Evolutionary conservation across 2,888 invertebrate species (phyloP).

Genomic region (Idaea dimidiata): DNA sequence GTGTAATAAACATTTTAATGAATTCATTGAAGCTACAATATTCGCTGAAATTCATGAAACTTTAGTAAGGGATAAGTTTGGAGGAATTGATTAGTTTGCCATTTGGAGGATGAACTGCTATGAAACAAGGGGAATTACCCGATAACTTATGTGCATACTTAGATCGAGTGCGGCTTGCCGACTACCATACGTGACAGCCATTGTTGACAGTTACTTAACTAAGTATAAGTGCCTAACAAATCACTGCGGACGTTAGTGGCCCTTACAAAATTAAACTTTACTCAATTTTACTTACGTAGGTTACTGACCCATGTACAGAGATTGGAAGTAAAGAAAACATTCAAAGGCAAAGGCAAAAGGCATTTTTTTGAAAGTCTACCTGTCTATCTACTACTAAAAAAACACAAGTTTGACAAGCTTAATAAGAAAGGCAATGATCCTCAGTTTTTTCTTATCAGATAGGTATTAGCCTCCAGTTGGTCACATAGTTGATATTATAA

Average conservation of each 20-base stretch:
- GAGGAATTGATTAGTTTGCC: slow-evolving; percentile 5
- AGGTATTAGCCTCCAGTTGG: no score
- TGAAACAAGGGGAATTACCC: slow-evolving; percentile 4
- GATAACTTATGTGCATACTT: slow-evolving; percentile 6
- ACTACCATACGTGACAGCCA: not conserved
- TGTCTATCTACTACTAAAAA: no score
- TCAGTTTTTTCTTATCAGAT: no score
- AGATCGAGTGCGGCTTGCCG: slow-evolving; percentile 3
- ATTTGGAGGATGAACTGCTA: slow-evolving; percentile 5
- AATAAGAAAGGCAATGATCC: no score
- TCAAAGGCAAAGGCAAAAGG: no score
- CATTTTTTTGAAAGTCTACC: no score
- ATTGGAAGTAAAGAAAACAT: not conserved
- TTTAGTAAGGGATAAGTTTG: not conserved
- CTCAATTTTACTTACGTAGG: not conserved
- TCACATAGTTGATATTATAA: no score
- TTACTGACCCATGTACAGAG: not conserved
- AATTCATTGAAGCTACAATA: not conserved
- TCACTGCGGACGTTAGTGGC: not conserved
- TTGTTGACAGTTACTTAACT: slow-evolving; percentile 6
- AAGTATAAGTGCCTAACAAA: slow-evolving; percentile 4
- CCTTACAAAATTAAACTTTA: slow-evolving; percentile 2
- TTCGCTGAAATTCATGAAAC: not conserved
- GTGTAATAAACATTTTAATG: not conserved
- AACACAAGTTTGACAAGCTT: no score